These are phyloP conservation scores for Sinella curviseta DNA, from an alignment of 1,140 invertebrate species.

Conservation along the genomic window DNA sequence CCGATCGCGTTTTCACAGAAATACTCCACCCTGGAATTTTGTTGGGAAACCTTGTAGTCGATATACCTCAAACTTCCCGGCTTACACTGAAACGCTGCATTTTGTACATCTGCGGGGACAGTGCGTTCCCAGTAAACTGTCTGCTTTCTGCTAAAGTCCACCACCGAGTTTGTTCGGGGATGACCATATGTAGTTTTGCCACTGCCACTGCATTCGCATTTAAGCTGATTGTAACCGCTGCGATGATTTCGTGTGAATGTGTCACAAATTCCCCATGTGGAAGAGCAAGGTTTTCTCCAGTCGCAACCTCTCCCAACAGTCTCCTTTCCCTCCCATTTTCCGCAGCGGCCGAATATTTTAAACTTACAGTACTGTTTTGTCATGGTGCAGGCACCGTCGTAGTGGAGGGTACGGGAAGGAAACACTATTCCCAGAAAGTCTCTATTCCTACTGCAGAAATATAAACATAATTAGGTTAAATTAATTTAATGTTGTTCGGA, in stretches of 20 bases:
- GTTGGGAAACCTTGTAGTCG: background rate
- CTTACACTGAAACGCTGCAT: background rate
- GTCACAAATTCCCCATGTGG: background rate
- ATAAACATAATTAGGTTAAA: background rate
- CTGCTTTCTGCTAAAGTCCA: too few relatives aligned
- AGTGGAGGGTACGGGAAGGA: slow-evolving; percentile 18
- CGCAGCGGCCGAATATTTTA: background rate
- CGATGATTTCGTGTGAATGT: too few relatives aligned
- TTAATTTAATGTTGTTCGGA: slow-evolving; percentile 17
- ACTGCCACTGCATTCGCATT: background rate
- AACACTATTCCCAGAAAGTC: background rate
- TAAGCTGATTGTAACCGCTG: background rate
- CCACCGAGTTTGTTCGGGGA: background rate
- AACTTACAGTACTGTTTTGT: background rate
- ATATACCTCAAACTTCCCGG: too few relatives aligned
- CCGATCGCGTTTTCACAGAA: background rate
- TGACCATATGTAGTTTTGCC: background rate
- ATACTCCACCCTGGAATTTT: background rate
- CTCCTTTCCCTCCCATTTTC: background rate
- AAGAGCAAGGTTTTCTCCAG: background rate
- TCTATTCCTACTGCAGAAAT: slow-evolving; percentile 4
- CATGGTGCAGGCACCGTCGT: background rate
- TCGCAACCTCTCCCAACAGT: background rate
- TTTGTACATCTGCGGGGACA: background rate
- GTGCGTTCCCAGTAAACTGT: background rate